These are phyloP conservation scores for Diplogasteroides magnus DNA, from an alignment of 1,140 invertebrate species.

Conservation along the genomic window DNA sequence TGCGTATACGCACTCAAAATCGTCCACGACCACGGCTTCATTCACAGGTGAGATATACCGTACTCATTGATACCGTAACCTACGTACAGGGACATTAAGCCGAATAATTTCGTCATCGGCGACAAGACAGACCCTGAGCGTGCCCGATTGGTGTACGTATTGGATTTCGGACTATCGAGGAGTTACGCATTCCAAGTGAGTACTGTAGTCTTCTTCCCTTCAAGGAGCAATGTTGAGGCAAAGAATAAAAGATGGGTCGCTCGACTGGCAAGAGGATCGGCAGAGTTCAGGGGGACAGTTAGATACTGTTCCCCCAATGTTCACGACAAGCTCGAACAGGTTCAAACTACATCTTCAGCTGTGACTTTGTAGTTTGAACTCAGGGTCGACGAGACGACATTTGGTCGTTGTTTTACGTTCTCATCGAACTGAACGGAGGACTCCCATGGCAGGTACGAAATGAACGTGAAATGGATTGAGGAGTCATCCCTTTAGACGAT, in stretches of 20 bases:
- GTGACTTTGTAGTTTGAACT: not conserved
- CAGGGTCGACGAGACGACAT: slow-evolving; percentile 42
- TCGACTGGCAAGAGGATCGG: slow-evolving; percentile 33
- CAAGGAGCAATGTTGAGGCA: slow-evolving; percentile 4
- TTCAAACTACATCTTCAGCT: not conserved
- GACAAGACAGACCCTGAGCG: slow-evolving; percentile 18
- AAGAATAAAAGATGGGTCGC: slow-evolving; percentile 26
- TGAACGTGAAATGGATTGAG: not conserved
- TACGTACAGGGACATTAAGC: slow-evolving; percentile 36
- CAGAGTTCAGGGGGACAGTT: slow-evolving; percentile 42
- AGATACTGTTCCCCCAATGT: slow-evolving; percentile 41
- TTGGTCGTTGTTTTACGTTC: slow-evolving; percentile 26
- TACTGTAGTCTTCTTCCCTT: not conserved
- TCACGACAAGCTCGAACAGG: slow-evolving; percentile 33
- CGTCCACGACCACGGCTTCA: slow-evolving; percentile 28
- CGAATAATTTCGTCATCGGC: slow-evolving; percentile 42
- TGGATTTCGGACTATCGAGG: slow-evolving; percentile 30
- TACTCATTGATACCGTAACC: not conserved
- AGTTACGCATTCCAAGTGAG: slow-evolving; percentile 11
- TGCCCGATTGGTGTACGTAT: slow-evolving; percentile 28
- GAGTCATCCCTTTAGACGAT: not conserved
- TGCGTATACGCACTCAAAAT: slow-evolving; percentile 22
- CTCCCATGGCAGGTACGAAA: not conserved
- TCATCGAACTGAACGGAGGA: slow-evolving; percentile 2
- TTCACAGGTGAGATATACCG: slow-evolving; percentile 14